These are phyloP conservation scores for Actinia tenebrosa DNA, from an alignment of 64 coral and sea anemone species.

Conservation along the genomic window DNA sequence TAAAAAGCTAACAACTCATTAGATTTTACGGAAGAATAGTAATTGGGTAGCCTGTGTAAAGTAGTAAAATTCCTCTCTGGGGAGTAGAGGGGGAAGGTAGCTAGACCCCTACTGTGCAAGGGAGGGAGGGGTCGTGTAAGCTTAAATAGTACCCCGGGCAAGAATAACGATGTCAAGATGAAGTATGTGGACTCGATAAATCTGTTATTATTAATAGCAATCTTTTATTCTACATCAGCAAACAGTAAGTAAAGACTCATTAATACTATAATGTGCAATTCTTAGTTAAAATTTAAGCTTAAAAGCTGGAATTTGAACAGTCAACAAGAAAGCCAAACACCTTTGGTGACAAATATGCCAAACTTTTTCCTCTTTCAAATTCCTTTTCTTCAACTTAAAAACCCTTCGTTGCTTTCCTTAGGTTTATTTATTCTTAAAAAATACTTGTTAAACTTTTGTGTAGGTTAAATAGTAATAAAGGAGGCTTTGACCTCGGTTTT, in stretches of 20 bases:
- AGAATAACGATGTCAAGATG: background rate
- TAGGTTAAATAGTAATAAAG: background rate
- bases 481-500: background rate
- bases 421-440: background rate
- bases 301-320: background rate
- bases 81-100: background rate
- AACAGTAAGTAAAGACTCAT: background rate
- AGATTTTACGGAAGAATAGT: too few species aligned
- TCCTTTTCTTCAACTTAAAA: background rate
- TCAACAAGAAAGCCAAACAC: background rate
- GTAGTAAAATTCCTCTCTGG: background rate
- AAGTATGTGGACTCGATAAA: background rate
- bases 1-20: too few species aligned
- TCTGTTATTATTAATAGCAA: background rate
- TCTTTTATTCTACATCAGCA: background rate
- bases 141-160: background rate
- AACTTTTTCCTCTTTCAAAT: background rate
- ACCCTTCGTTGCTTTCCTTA: background rate
- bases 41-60: too few species aligned
- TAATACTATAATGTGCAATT: background rate
- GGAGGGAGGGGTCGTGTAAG: background rate
- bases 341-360: background rate
- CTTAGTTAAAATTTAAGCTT: background rate
- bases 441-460: background rate
- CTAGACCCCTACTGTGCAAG: background rate